These are phyloP conservation scores for Drosophila grimshawi DNA, from an alignment of 1,140 invertebrate genomes.

Conservation along the genomic window DNA sequence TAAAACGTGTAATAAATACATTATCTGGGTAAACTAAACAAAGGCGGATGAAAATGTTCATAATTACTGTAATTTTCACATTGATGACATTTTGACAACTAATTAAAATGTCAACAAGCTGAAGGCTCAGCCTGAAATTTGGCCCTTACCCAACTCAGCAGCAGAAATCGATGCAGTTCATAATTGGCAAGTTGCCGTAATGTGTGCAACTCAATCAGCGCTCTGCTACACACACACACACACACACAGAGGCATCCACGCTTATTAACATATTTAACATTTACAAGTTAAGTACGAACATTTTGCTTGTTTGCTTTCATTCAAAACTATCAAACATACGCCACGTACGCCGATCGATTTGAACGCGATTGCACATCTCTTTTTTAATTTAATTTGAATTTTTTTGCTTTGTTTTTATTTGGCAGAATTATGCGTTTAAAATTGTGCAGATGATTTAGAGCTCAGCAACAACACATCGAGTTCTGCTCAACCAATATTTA, in stretches of 20 bases:
- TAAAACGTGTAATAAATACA: too few species aligned
- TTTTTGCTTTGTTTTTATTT: neutral
- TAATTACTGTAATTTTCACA: slow-evolving; percentile 23
- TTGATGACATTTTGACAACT: slow-evolving; percentile 65
- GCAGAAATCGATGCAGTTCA: slow-evolving; percentile 34
- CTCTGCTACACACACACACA: slow-evolving; percentile 10
- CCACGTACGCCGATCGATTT: slow-evolving; percentile 26
- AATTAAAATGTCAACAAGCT: slow-evolving; percentile 67
- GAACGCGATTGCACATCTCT: slow-evolving; percentile 51
- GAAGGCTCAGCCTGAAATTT: slow-evolving; percentile 21
- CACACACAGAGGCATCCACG: neutral
- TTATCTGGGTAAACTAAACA: neutral
- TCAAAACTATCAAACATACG: slow-evolving; percentile 64
- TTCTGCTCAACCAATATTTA: slow-evolving; percentile 8
- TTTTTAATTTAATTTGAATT: slow-evolving; percentile 21
- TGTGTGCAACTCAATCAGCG: slow-evolving; percentile 76
- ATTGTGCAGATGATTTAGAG: slow-evolving; percentile 58
- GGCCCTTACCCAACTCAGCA: slow-evolving; percentile 6
- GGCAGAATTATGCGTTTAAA: slow-evolving; percentile 25
- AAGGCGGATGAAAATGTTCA: slow-evolving; percentile 43
- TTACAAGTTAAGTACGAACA: neutral
- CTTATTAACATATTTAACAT: neutral
- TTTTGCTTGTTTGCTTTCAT: slow-evolving; percentile 22
- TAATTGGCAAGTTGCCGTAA: slow-evolving; percentile 67
- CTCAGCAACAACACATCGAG: slow-evolving; percentile 31